Conservation (phyloP, 2,888 invertebrate genomes). For the Agrotis puta region DNA sequence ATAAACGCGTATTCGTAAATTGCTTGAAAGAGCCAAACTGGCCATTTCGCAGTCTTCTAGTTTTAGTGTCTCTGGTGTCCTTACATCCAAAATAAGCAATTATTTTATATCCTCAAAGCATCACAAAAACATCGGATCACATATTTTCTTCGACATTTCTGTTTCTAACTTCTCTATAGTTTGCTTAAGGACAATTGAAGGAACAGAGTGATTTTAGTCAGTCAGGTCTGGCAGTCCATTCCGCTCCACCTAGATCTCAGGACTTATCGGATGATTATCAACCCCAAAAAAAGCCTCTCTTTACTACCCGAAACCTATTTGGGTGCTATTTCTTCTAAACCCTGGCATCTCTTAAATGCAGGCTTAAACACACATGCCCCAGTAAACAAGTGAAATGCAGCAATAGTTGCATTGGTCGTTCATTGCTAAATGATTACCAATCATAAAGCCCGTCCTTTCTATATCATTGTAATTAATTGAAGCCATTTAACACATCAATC, state of each 20-base stretch:
- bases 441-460: slow-evolving; percentile 7
- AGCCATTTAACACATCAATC: slow-evolving; percentile 14
- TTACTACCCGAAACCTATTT: no score
- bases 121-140: not conserved
- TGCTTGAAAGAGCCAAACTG: not conserved
- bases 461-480: slow-evolving; percentile 17
- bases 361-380: slow-evolving; percentile 26
- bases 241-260: no score
- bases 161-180: no score
- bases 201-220: no score
- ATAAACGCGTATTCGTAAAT: no score
- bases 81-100: not conserved
- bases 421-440: slow-evolving; percentile 47
- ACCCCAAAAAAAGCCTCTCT: not conserved
- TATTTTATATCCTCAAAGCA: not conserved
- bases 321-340: not conserved
- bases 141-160: not conserved
- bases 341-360: slow-evolving; percentile 8
- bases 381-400: slow-evolving; percentile 47
- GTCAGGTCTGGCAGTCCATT: no score
- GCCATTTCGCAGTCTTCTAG: not conserved
- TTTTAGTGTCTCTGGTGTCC: no score
- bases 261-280: no score
- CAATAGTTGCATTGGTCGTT: slow-evolving; percentile 40
- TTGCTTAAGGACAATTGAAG: no score